These are phyloP conservation scores for Cariama cristata DNA, from an alignment of 2,113 vertebrate species.

Conservation along the genomic window DNA sequence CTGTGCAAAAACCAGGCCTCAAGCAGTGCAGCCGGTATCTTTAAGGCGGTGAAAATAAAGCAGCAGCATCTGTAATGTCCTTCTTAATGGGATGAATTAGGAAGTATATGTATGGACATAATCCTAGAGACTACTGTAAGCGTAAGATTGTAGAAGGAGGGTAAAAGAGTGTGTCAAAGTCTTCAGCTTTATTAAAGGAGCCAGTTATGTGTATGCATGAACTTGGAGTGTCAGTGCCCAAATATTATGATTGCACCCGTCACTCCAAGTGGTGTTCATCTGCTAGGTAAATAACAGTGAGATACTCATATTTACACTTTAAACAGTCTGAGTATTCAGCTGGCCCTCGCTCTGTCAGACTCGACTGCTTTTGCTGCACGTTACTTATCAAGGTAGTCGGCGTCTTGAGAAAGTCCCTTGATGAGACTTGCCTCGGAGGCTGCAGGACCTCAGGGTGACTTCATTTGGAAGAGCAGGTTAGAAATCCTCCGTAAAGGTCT, in stretches of 20 bases:
- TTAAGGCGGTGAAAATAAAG: neutral
- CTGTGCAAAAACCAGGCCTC: neutral
- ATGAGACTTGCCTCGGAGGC: rapidly evolving
- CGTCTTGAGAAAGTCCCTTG: neutral
- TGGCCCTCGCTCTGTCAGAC: neutral
- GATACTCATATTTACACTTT: neutral
- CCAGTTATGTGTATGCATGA: neutral
- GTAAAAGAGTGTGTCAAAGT: neutral
- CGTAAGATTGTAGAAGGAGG: neutral
- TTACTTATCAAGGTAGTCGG: neutral
- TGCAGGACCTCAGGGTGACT: neutral
- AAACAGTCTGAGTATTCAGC: neutral
- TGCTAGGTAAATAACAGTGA: neutral
- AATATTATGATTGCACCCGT: neutral
- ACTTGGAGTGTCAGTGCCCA: neutral
- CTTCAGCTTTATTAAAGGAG: neutral
- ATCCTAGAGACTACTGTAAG: neutral
- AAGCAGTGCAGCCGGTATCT: neutral
- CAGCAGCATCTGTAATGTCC: neutral
- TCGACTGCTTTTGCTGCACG: rapidly evolving
- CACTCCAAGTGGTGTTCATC: neutral
- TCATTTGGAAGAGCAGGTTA: constrained; percentile 15
- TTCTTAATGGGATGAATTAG: neutral
- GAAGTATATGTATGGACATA: neutral
- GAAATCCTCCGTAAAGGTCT: neutral